These are phyloP conservation scores for Callionymus lyra DNA, from an alignment of 2,113 vertebrate species.

Conservation along the genomic window DNA sequence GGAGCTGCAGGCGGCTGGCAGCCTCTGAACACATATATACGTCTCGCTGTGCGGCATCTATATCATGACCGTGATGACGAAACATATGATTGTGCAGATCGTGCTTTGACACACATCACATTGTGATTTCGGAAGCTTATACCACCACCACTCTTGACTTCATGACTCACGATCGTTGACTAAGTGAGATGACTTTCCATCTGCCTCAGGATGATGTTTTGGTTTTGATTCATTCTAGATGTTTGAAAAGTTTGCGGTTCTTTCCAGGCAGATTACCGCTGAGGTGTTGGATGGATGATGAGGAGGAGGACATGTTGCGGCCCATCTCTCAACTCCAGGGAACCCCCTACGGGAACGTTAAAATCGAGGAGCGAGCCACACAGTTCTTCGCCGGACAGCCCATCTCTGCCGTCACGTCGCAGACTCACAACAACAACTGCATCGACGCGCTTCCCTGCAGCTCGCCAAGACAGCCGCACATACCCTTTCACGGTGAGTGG, in stretches of 20 bases:
- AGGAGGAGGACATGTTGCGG: conserved; percentile 65
- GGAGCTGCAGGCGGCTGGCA: conserved; percentile 6
- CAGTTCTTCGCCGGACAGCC: conserved; percentile 37
- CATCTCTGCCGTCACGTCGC: conserved; percentile 27
- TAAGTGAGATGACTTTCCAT: conserved; percentile 12
- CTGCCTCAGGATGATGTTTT: conserved; percentile 21
- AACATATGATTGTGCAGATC: too few species aligned
- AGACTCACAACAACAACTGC: conserved; percentile 41
- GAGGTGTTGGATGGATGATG: conserved; percentile 64
- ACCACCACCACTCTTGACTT: conserved; percentile 27
- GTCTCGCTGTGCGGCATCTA: conserved; percentile 15
- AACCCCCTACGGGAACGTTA: conserved; percentile 46
- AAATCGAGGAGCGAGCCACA: conserved; percentile 40
- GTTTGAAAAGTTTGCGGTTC: conserved; percentile 14
- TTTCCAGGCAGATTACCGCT: conserved; percentile 54
- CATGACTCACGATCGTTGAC: conserved; percentile 31
- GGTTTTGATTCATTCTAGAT: not conserved
- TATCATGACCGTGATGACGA: conserved; percentile 1
- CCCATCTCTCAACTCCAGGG: conserved; percentile 54
- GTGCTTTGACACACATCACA: too few species aligned
- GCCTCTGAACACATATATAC: conserved; percentile 18
- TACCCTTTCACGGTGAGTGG: conserved; percentile 54
- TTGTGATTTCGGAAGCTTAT: conserved; percentile 1
- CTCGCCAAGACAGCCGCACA: conserved; percentile 31
- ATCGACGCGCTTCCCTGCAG: conserved; percentile 35